A percentile compares a stretch with the other conserved stretches of the same genome.
phyloP scores from a whole-genome alignment of 2,888 invertebrate genomes.

The Xestobium rufovillosum region DNA sequence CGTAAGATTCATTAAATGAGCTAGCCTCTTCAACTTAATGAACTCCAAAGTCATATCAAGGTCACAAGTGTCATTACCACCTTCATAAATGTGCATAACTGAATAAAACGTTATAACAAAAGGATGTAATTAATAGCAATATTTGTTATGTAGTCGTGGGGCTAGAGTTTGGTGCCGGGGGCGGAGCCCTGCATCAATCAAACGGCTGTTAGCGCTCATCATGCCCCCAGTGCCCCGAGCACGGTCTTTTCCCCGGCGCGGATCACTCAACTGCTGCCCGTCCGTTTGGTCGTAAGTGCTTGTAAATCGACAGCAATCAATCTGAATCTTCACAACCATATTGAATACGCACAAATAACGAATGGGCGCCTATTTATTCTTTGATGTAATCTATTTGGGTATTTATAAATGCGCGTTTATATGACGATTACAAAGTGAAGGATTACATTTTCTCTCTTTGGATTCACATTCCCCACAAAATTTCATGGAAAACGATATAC shows the following conservation, averaged over 20 bases:
- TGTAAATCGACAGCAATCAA: conserved; percentile 35
- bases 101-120: conserved; percentile 24
- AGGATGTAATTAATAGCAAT: conserved; percentile 33
- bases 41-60: background rate
- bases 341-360: background rate
- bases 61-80: conserved; percentile 1
- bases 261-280: conserved; percentile 21
- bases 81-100: conserved; percentile 23
- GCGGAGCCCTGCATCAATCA: conserved; percentile 39
- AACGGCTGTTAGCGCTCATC: conserved; percentile 40
- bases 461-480: too few relatives aligned
- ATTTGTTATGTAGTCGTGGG: conserved; percentile 26
- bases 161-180: conserved; percentile 22
- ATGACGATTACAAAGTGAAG: too few relatives aligned
- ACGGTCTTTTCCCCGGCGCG: conserved; percentile 24
- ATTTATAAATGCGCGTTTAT: too few relatives aligned
- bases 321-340: conserved; percentile 20
- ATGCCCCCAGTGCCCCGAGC: conserved; percentile 22
- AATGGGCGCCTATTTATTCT: too few relatives aligned
- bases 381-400: too few relatives aligned
- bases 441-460: too few relatives aligned
- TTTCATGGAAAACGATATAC: too few relatives aligned
- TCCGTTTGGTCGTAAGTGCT: too few relatives aligned
- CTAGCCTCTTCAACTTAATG: too few relatives aligned
- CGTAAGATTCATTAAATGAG: too few relatives aligned